Conservation (phyloP, 2,888 invertebrate species). For the Sesia apiformis region DNA sequence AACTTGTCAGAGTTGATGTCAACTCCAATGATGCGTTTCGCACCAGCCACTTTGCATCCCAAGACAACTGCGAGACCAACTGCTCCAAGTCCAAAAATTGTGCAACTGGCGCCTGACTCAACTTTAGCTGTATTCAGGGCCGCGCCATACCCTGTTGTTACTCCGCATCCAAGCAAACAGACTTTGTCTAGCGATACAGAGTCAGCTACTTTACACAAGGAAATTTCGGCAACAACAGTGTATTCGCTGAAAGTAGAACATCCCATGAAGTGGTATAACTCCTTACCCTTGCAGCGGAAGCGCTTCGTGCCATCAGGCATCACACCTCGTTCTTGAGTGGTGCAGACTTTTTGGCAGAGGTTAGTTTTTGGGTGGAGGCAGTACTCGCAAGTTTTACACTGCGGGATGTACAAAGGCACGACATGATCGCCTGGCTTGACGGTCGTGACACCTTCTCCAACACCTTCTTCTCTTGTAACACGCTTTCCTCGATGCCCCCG, state of each 20-base stretch:
- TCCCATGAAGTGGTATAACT: constrained; percentile 95
- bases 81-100: constrained; percentile 94
- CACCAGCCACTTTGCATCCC: constrained; percentile 90
- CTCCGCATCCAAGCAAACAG: constrained; percentile 93
- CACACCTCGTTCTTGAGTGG: constrained; percentile 89
- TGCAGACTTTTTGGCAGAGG: constrained; percentile 93
- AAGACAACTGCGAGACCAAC: constrained; percentile 93
- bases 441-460: constrained; percentile 92
- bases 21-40: constrained; percentile 89
- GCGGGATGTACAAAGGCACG: constrained; percentile 96
- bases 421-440: constrained; percentile 96
- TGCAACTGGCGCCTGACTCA: constrained; percentile 88
- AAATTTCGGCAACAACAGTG: constrained; percentile 95
- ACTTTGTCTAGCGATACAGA: constrained; percentile 90
- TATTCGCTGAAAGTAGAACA: constrained; percentile 96
- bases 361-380: constrained; percentile 97
- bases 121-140: constrained; percentile 95
- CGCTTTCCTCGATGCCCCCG: constrained; percentile 96
- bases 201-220: constrained; percentile 92
- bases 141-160: constrained; percentile 96
- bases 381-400: constrained; percentile 97
- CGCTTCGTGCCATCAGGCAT: constrained; percentile 95
- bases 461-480: too few species aligned
- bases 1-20: constrained; percentile 91
- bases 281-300: constrained; percentile 84